These are phyloP conservation scores for Scaptodrosophila lebanonensis DNA, from an alignment of 1,140 invertebrate species.

Conservation along the genomic window DNA sequence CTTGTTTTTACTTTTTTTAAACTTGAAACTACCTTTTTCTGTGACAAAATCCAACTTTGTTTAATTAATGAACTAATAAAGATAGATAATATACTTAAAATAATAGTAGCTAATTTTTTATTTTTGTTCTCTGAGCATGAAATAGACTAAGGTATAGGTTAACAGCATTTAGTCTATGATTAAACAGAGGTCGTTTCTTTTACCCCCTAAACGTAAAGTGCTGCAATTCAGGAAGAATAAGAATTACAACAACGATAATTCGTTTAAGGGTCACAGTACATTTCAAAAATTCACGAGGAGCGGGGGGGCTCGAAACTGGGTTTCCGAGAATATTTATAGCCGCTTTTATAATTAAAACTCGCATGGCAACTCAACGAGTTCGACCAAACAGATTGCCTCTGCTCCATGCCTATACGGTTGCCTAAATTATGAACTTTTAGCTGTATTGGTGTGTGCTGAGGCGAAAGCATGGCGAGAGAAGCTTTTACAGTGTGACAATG, in stretches of 20 bases:
- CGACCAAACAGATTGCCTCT: constrained; percentile 46
- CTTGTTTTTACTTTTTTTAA: too few relatives aligned
- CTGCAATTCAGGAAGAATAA: constrained; percentile 46
- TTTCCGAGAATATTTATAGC: too few relatives aligned
- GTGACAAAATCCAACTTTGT: too few relatives aligned
- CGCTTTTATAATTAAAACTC: background rate
- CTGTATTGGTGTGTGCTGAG: background rate
- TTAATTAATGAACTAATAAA: too few relatives aligned
- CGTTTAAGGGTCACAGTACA: constrained; percentile 39
- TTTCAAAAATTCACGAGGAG: too few relatives aligned
- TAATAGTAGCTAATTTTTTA: background rate
- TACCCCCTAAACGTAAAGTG: constrained; percentile 46
- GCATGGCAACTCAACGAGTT: constrained; percentile 13
- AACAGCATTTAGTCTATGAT: constrained; percentile 69
- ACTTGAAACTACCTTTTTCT: too few relatives aligned
- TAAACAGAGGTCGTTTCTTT: constrained; percentile 61
- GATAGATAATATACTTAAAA: too few relatives aligned
- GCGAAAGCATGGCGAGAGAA: constrained; percentile 10
- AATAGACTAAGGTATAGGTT: constrained; percentile 70
- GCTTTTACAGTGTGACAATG: constrained; percentile 29
- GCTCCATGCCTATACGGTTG: background rate
- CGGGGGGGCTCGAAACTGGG: too few relatives aligned
- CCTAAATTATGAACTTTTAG: constrained; percentile 13
- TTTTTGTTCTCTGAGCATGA: constrained; percentile 67
- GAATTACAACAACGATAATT: constrained; percentile 51